These are phyloP conservation scores for Smutsia gigantea DNA, from an alignment of 2,797 vertebrate genomes.

Conservation along the genomic window DNA sequence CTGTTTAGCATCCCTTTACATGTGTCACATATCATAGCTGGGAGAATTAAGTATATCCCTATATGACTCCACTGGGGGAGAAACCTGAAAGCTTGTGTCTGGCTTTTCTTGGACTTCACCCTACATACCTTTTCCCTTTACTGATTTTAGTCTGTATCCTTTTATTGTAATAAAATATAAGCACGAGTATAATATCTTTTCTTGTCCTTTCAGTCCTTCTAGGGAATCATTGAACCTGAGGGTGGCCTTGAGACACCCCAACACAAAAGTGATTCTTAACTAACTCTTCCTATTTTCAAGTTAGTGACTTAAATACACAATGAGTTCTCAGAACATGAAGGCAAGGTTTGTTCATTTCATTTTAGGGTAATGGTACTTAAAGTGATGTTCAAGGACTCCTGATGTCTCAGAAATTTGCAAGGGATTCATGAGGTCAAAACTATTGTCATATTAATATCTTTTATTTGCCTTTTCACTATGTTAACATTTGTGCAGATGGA, in stretches of 20 bases:
- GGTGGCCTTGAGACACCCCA: background rate
- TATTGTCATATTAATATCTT: constrained; percentile 20
- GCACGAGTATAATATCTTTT: background rate
- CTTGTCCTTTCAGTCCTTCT: background rate
- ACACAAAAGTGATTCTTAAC: background rate
- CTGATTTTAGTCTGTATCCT: constrained; percentile 22
- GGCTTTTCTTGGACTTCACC: background rate
- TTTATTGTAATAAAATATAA: constrained; percentile 26
- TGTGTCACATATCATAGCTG: background rate
- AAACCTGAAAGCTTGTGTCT: background rate
- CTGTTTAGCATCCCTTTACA: background rate
- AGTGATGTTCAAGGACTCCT: background rate
- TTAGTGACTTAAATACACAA: background rate
- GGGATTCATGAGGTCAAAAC: background rate
- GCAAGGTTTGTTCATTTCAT: background rate
- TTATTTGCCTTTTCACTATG: background rate
- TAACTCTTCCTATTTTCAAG: constrained; percentile 1
- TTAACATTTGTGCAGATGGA: background rate
- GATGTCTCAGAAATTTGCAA: background rate
- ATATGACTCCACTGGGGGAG: background rate
- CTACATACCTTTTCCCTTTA: background rate
- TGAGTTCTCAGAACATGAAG: background rate
- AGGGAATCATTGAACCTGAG: background rate
- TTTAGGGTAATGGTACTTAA: background rate
- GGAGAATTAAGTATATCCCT: background rate